These are phyloP conservation scores for Rhimphoctona megacephalus DNA, from an alignment of 2,888 invertebrate species.

Conservation along the genomic window DNA sequence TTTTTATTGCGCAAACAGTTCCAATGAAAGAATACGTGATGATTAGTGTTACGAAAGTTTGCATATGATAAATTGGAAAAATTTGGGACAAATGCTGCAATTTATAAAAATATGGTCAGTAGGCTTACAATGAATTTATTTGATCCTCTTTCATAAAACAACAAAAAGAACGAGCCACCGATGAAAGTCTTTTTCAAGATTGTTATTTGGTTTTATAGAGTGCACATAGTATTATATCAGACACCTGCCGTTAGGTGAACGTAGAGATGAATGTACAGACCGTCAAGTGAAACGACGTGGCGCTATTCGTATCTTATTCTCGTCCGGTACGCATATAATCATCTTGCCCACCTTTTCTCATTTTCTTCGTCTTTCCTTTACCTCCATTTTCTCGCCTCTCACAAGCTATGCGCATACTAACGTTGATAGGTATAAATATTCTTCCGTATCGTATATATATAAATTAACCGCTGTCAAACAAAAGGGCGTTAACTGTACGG, in stretches of 20 bases:
- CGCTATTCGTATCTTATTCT: constrained; percentile 44
- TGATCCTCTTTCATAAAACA: not conserved
- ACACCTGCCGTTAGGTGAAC: constrained; percentile 65
- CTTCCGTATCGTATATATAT: not conserved
- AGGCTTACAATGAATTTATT: not conserved
- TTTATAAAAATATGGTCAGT: not conserved
- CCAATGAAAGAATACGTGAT: not conserved
- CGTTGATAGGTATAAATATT: constrained; percentile 27
- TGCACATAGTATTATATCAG: constrained; percentile 55
- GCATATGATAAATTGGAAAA: not conserved
- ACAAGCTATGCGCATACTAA: constrained; percentile 28
- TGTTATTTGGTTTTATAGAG: constrained; percentile 40
- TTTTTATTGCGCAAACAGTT: not conserved
- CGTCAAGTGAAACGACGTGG: constrained; percentile 50
- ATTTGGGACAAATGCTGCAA: not conserved
- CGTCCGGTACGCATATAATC: constrained; percentile 34
- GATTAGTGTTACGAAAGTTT: not conserved
- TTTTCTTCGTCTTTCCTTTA: constrained; percentile 29
- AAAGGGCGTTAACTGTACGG: constrained; percentile 11
- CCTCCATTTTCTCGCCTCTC: constrained; percentile 24
- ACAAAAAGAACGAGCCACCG: constrained; percentile 1
- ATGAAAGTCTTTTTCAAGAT: constrained; percentile 19
- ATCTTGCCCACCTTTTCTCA: constrained; percentile 33
- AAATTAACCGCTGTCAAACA: not conserved
- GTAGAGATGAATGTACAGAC: constrained; percentile 32